Conservation (phyloP, 2,888 invertebrate species). For the Mythimna impura region DNA sequence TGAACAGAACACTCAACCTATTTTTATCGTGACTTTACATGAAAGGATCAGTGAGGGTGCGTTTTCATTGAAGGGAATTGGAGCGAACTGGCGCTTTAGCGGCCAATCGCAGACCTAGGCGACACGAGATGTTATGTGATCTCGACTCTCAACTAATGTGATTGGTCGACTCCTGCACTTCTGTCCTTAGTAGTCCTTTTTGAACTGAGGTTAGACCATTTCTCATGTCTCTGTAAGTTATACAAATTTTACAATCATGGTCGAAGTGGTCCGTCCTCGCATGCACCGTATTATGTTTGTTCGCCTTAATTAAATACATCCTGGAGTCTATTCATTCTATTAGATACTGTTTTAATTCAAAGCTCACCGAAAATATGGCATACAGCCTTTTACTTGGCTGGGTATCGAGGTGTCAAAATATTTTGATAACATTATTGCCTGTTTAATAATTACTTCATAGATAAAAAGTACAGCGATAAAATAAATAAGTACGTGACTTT, state of each 20-base stretch:
- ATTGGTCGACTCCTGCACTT: not conserved
- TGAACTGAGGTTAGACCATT: not conserved
- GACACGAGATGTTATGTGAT: not conserved
- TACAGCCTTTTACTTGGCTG: slow-evolving; percentile 2
- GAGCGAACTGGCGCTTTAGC: not conserved
- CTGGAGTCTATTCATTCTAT: not conserved
- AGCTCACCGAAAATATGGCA: not conserved
- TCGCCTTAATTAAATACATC: not conserved
- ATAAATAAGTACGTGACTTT: slow-evolving; percentile 43
- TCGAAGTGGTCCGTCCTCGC: not conserved
- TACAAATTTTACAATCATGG: not conserved
- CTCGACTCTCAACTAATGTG: not conserved
- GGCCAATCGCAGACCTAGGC: not conserved
- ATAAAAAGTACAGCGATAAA: slow-evolving; percentile 43
- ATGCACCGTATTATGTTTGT: not conserved
- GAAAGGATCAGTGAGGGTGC: not conserved
- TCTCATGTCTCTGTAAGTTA: not conserved
- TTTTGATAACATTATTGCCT: not conserved
- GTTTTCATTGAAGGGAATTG: not conserved
- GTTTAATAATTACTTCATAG: slow-evolving; percentile 26
- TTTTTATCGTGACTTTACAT: not conserved
- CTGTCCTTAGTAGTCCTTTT: too few species aligned
- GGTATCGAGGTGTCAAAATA: slow-evolving; percentile 2
- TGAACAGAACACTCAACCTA: not conserved
- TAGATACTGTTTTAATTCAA: not conserved